A percentile compares a stretch with the other conserved stretches of the same genome.
phyloP scores from a whole-genome alignment of 30 jellyfish, hydroid and myxozoan species.

The Cassiopea andromeda region DNA sequence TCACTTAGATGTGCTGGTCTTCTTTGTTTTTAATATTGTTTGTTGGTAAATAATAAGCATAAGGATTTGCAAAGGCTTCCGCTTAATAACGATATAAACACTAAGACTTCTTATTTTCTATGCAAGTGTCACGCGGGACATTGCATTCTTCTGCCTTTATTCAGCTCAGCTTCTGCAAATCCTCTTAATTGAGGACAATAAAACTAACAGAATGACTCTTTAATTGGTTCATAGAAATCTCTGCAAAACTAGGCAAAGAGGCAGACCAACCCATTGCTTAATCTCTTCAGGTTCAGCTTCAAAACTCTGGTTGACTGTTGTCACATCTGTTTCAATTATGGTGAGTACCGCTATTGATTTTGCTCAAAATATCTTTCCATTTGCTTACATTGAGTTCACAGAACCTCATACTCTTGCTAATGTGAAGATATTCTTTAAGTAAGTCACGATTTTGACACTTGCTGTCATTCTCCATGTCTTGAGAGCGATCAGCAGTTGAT shows the following conservation, averaged over 20 bases:
- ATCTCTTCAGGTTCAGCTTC: conserved; percentile 13
- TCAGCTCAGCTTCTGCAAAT: conserved; percentile 33
- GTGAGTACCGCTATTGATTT: neutral
- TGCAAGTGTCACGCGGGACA: conserved; percentile 35
- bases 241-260: conserved; percentile 31
- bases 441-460: neutral
- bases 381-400: neutral
- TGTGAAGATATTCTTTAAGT: neutral
- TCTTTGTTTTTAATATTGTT: neutral
- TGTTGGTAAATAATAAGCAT: neutral
- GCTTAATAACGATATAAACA: neutral
- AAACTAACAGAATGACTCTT: conserved; percentile 58
- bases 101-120: neutral
- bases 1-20: neutral
- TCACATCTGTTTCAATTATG: conserved; percentile 52
- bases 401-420: neutral
- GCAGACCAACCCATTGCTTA: conserved; percentile 45
- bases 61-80: neutral
- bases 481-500: neutral
- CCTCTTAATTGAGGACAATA: conserved; percentile 53
- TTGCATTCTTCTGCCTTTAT: conserved; percentile 38
- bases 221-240: conserved; percentile 38
- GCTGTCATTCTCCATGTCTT: neutral
- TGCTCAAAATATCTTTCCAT: neutral
- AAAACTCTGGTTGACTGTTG: neutral